Conservation (phyloP, 2,113 vertebrate genomes). For the Maccullochella peelii region DNA sequence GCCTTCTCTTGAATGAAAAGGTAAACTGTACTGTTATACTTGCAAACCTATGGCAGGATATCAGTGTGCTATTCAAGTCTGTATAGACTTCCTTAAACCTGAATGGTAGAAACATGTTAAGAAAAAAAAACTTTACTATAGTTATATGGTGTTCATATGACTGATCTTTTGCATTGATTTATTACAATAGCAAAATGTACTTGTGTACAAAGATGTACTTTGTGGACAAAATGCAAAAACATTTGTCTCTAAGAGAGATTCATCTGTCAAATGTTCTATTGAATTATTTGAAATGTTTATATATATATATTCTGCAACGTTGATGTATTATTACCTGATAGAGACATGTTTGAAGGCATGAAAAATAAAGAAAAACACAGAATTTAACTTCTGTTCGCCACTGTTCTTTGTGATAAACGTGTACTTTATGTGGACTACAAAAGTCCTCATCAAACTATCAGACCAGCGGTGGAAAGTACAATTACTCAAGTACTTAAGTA, state of each 20-base stretch:
- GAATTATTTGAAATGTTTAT: constrained; percentile 81
- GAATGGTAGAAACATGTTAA: constrained; percentile 52
- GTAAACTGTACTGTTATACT: constrained; percentile 71
- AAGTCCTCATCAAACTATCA: background rate
- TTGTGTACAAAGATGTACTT: constrained; percentile 85
- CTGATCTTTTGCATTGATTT: constrained; percentile 80
- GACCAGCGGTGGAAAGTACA: background rate
- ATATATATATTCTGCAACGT: constrained; percentile 66
- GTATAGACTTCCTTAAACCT: constrained; percentile 77
- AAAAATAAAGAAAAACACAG: constrained; percentile 62
- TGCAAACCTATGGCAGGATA: constrained; percentile 63
- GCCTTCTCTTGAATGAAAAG: constrained; percentile 63
- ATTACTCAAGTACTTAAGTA: background rate
- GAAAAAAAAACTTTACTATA: constrained; percentile 38
- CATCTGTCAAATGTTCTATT: constrained; percentile 87
- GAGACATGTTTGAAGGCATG: constrained; percentile 72
- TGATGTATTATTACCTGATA: constrained; percentile 69
- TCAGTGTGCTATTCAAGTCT: constrained; percentile 77
- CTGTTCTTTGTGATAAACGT: constrained; percentile 1
- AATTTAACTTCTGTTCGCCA: background rate
- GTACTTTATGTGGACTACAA: background rate
- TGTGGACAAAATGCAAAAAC: constrained; percentile 82
- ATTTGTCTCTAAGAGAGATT: constrained; percentile 88
- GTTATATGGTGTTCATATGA: constrained; percentile 84
- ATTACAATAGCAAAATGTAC: constrained; percentile 80